Percentiles rank a stretch among this genome's conserved stretches.
phyloP scores from a whole-genome alignment of 2,113 vertebrate species.

The Brachypodius melanocephalos region DNA sequence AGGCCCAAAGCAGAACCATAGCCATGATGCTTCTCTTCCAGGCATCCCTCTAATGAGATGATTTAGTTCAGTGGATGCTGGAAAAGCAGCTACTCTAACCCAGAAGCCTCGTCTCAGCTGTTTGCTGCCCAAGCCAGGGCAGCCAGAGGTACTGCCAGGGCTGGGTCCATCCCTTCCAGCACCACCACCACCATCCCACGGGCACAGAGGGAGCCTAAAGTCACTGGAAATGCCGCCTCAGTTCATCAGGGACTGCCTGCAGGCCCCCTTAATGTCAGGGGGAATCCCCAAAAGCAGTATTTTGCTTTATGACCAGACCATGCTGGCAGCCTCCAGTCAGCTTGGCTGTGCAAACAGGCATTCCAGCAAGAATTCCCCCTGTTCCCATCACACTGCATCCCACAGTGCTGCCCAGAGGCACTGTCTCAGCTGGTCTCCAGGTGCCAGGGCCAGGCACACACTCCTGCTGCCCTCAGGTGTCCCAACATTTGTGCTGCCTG shows the following conservation, averaged over 20 bases:
- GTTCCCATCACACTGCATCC: accelerated
- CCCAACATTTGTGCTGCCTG: not conserved
- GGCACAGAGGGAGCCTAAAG: not conserved
- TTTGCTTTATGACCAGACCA: not conserved
- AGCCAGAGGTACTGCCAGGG: not conserved
- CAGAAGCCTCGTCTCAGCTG: not conserved
- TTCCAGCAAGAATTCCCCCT: not conserved
- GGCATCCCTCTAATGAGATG: not conserved
- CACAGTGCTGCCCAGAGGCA: not conserved
- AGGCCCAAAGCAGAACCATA: not conserved
- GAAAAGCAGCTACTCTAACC: not conserved
- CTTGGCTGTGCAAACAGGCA: not conserved
- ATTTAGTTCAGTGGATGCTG: not conserved
- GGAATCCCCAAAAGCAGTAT: not conserved
- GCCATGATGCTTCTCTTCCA: not conserved
- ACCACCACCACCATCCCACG: accelerated
- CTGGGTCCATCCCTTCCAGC: not conserved
- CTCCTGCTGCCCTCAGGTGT: not conserved
- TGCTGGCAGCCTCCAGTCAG: not conserved
- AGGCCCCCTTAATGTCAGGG: not conserved
- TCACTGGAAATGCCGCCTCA: not conserved
- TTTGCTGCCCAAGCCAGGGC: not conserved
- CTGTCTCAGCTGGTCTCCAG: accelerated
- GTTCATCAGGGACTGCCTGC: not conserved
- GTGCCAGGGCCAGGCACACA: not conserved